Percentiles rank a stretch among this genome's conserved stretches.
phyloP scores from a whole-genome alignment of 2,797 vertebrate species.

The Coendou prehensilis region DNA sequence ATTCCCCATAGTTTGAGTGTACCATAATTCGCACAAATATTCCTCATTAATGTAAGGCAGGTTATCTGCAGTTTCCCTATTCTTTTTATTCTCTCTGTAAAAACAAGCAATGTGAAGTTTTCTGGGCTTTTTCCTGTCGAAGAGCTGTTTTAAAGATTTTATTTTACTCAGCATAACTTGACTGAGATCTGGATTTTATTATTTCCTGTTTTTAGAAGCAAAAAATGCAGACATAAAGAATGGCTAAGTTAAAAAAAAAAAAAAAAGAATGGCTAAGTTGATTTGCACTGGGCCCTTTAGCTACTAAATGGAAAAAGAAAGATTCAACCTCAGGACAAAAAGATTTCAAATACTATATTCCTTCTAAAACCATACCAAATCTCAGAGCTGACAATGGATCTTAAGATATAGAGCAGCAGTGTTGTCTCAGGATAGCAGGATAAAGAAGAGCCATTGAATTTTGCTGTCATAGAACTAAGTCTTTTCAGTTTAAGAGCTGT shows the following conservation, averaged over 20 bases:
- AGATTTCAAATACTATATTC: background rate
- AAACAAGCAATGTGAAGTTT: background rate
- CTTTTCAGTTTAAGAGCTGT: background rate
- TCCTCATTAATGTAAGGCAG: background rate
- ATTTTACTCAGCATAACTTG: constrained; percentile 38
- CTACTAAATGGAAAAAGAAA: background rate
- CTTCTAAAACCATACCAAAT: background rate
- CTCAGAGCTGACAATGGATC: background rate
- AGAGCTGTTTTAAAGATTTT: constrained; percentile 45
- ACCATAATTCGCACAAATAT: background rate
- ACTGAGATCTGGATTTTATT: constrained; percentile 2
- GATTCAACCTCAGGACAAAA: background rate
- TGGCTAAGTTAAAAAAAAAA: background rate
- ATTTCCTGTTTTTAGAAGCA: background rate
- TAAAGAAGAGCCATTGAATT: background rate
- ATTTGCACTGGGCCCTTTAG: constrained; percentile 27
- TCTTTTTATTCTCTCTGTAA: constrained; percentile 25
- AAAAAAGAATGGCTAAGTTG: background rate
- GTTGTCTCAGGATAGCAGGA: background rate
- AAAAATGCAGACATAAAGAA: constrained; percentile 7
- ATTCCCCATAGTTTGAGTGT: background rate
- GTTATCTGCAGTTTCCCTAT: background rate
- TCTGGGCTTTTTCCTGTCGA: constrained; percentile 8
- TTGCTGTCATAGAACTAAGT: background rate
- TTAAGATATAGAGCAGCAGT: background rate